Conservation (phyloP, 2,888 invertebrate species). For the Andricus quercusramuli region DNA sequence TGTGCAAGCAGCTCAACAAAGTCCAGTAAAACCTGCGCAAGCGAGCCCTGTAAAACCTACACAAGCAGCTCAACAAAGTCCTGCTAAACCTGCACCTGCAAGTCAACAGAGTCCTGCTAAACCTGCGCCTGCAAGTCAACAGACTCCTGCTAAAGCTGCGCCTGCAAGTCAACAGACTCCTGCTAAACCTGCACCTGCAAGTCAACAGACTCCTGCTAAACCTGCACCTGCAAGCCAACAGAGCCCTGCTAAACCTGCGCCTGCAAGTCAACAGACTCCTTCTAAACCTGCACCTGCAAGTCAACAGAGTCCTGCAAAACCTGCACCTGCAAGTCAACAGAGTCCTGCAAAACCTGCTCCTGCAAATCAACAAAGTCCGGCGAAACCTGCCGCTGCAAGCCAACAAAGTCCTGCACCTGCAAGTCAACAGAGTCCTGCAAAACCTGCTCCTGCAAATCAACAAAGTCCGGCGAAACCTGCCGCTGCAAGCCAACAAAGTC, state of each 20-base stretch:
- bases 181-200: neutral
- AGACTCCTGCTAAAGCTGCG: constrained; percentile 45
- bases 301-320: constrained; percentile 10
- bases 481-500: neutral
- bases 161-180: constrained; percentile 43
- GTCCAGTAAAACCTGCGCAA: constrained; percentile 25
- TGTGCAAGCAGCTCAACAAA: neutral
- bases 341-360: constrained; percentile 13
- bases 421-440: constrained; percentile 6
- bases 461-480: constrained; percentile 35
- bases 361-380: constrained; percentile 37
- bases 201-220: constrained; percentile 5
- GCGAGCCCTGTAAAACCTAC: constrained; percentile 10
- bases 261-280: constrained; percentile 39
- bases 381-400: constrained; percentile 49
- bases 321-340: neutral
- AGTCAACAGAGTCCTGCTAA: constrained; percentile 22
- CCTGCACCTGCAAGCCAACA: neutral
- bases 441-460: constrained; percentile 18
- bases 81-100: neutral
- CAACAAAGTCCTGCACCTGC: constrained; percentile 5
- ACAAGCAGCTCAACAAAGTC: constrained; percentile 10
- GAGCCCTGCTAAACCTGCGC: constrained; percentile 21
- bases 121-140: constrained; percentile 16
- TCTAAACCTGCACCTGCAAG: neutral